A percentile compares a stretch with the other conserved stretches of the same genome.
Evolutionary conservation across 1,140 invertebrate genomes (phyloP).

Genomic region (Lanistes nyassanus): DNA sequence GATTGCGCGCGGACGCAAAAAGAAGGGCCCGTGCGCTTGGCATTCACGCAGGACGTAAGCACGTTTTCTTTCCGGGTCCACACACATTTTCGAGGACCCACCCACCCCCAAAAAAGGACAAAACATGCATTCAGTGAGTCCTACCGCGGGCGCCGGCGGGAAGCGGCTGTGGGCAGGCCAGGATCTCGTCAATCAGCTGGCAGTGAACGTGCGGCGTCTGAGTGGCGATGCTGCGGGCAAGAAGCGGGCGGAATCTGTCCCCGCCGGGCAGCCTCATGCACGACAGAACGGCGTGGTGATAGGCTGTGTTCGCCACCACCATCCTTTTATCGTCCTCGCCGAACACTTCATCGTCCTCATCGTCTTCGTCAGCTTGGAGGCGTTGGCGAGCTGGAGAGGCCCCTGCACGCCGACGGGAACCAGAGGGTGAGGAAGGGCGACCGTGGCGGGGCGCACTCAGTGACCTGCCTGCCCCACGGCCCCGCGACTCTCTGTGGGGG

Average conservation of each 20-base stretch:
- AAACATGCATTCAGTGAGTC: not conserved
- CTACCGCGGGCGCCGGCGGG: slow-evolving; percentile 12
- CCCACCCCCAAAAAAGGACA: not conserved
- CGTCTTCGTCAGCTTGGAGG: not conserved
- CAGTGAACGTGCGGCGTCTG: slow-evolving; percentile 41
- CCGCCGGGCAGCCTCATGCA: slow-evolving; percentile 10
- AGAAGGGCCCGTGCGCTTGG: too few species aligned
- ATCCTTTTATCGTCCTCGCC: slow-evolving; percentile 4
- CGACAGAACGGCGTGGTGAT: slow-evolving; percentile 22
- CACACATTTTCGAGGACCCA: too few species aligned
- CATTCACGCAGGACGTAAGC: too few species aligned
- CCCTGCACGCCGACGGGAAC: too few species aligned
- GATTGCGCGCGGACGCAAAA: too few species aligned
- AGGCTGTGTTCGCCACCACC: slow-evolving; percentile 19
- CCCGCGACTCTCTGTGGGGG: too few species aligned
- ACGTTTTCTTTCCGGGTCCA: not conserved
- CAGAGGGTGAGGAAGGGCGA: too few species aligned
- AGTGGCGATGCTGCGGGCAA: slow-evolving; percentile 32
- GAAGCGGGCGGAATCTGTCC: slow-evolving; percentile 20
- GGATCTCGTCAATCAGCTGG: slow-evolving; percentile 30
- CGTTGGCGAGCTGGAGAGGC: too few species aligned
- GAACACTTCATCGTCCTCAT: not conserved
- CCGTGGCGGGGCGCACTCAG: too few species aligned
- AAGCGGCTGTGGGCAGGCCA: slow-evolving; percentile 15
- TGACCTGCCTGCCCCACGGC: too few species aligned